Base-by-base conservation (phyloP, 53 echinoderm and acorn worm species). In the Luidia sarsii region DNA sequence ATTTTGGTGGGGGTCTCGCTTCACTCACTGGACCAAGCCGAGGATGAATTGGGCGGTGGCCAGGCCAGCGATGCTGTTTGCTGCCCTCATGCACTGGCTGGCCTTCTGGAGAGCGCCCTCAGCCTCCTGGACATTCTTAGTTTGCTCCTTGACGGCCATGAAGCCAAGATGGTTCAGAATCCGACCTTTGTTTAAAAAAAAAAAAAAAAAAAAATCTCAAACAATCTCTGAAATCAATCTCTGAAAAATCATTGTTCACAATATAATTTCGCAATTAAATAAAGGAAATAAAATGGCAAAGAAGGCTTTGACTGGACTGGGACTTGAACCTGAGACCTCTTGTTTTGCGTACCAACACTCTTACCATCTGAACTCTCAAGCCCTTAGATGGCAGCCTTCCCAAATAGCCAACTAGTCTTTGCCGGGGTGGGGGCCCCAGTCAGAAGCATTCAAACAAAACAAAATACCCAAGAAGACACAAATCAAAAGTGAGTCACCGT, bases 11-110 rank as follows among this genome's bases (percentile, higher is more conserved):
- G n/a, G n/a, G n/a, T n/a, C n/a, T n/a, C n/a, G n/a, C n/a, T n/a
- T n/a, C n/a, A 89, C 86, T 67, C 85, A 96, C 96, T 87, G 90
- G 32, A 92, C 79, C 0, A 86, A 65, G 23, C 96, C 96, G 7
- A 96, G 83, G 67, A 93, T 93, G 48, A 87, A 96, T 74, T 96
- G 90, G 50, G 92, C 86, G 28, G 96, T 96, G 21, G 96, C 93
- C 50, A 87, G 77, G 49, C 96, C 96, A 62, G 93, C 81, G 1
- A 93, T 90, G 68, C 93, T 93, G 70, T 85, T 88, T 13, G 88
- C 87, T 31, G 60, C 45, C 55, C 86, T 88, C 96, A 95, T 95
- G 31, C 93, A 93, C 23, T 83, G 54, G 19, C 85, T 93, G 51
- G 96, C 96, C 49, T 86, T 73, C 68, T 70, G 52, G 2, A 95